A percentile compares a stretch with the other conserved stretches of the same genome.
Conservation (phyloP, 2,888 invertebrate species). For the Eucriotettix oculatus region DNA sequence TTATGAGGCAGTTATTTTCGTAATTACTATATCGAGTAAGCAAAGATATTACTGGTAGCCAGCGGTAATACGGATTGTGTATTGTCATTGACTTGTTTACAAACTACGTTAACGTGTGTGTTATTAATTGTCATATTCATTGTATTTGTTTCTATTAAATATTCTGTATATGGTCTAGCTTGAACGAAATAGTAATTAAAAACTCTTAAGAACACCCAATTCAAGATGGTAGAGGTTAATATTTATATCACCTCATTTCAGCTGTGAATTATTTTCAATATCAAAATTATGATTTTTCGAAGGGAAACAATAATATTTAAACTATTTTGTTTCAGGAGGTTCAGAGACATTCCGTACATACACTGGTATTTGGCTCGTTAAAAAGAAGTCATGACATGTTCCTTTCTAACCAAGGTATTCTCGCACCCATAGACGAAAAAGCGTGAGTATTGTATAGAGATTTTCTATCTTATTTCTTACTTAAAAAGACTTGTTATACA, state of each 20-base stretch:
- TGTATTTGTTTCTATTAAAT: too few species aligned
- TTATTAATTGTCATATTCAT: too few species aligned
- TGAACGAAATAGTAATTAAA: too few species aligned
- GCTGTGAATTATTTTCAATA: neutral
- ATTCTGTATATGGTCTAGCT: too few species aligned
- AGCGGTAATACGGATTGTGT: too few species aligned
- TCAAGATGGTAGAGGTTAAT: neutral
- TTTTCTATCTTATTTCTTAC: too few species aligned
- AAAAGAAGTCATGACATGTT: constrained; percentile 98
- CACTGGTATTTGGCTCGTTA: constrained; percentile 86
- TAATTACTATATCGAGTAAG: too few species aligned
- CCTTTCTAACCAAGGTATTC: constrained; percentile 68
- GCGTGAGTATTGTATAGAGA: constrained; percentile 64
- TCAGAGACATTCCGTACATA: constrained; percentile 92
- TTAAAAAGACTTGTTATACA: too few species aligned
- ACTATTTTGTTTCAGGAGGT: constrained; percentile 44
- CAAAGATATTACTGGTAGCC: too few species aligned
- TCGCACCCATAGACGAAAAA: constrained; percentile 70
- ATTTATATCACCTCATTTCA: neutral
- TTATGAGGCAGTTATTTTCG: too few species aligned
- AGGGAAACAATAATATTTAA: neutral
- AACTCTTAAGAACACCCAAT: neutral
- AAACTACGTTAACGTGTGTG: too few species aligned
- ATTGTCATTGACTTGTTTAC: too few species aligned
- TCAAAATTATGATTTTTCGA: neutral